phyloP scores from a whole-genome alignment of 2,113 vertebrate species.

The Siniperca knerii region DNA sequence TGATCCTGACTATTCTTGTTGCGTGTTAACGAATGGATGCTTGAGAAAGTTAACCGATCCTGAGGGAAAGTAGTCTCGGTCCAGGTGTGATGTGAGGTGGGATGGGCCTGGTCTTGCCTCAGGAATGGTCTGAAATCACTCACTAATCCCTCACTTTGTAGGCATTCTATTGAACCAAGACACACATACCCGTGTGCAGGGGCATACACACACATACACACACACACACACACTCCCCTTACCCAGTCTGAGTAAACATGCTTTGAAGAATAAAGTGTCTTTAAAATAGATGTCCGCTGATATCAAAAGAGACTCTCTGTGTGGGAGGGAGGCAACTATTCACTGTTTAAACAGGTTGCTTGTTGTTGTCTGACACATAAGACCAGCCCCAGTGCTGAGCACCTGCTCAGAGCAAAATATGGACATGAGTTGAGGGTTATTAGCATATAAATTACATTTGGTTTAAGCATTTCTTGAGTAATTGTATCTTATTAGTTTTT shows the following conservation, averaged over 20 bases:
- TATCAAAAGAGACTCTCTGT: constrained; percentile 74
- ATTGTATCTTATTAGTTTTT: background rate
- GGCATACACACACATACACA: constrained; percentile 36
- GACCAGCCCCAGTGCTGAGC: constrained; percentile 32
- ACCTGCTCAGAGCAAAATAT: constrained; percentile 62
- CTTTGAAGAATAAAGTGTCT: constrained; percentile 83
- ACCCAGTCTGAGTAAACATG: constrained; percentile 73
- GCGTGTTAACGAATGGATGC: constrained; percentile 46
- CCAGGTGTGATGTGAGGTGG: constrained; percentile 76
- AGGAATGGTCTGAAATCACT: constrained; percentile 77
- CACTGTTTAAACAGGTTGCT: constrained; percentile 78
- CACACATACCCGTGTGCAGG: constrained; percentile 39
- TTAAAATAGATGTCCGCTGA: constrained; percentile 68
- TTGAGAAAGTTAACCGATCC: constrained; percentile 60
- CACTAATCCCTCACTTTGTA: constrained; percentile 83
- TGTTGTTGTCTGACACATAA: constrained; percentile 75
- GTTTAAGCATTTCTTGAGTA: background rate
- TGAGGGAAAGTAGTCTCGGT: constrained; percentile 68
- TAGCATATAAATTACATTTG: constrained; percentile 8
- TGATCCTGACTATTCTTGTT: constrained; percentile 35
- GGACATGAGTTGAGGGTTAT: constrained; percentile 18
- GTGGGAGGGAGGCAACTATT: constrained; percentile 58
- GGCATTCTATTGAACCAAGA: constrained; percentile 68
- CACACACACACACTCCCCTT: constrained; percentile 43
- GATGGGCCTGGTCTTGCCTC: constrained; percentile 82